Evolutionary conservation across 2,797 vertebrate genomes (phyloP), one percentile per base, ranked within the genome.

Genomic region (Melanotaenia boesemani): DNA sequence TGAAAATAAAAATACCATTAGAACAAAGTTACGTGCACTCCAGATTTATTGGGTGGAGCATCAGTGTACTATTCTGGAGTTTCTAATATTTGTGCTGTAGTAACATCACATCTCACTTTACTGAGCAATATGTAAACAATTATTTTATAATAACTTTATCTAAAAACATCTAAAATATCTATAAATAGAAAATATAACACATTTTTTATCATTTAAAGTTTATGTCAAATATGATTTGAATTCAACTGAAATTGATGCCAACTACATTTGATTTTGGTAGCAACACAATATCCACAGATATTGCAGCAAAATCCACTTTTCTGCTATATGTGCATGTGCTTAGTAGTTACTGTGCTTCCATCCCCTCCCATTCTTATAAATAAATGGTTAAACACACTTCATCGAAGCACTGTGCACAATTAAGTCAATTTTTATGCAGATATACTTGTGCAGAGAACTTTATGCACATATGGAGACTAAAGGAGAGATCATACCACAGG

Each of bases 301-400:
- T 48, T 46, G 22, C 3, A 63, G 41, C 62, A 58, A 58, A 62
- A 54, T 59, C 15, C 6, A 46, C 6, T 46, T 46, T 10, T 67
- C 28, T 61, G 0, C 18, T 60, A n/a, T 67, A 16, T 13, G 10
- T 36, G 15, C 61, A 46, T 46, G 44, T 5, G 41, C 16, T 46
- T 13, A 9, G 7, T 26, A 26, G 20, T 57, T 70, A 75, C 52
- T 77, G 61, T 46, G 37, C 4, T 9, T 41, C 3, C 18, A 20
- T 7, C 66, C 22, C 8, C 16, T 48, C 11, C 24, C 54, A 59
- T 48, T 57, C 41, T 66, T 18, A 58, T 18, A 22, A 67, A 55
- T 28, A 26, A 28, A 64, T 41, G 20, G 12, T 58, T 67, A 37
- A 65, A 77, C n/a, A 72, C n/a, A 69, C 34, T 54, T 26, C 8